Evolutionary conservation across 1,140 invertebrate genomes (phyloP), one percentile per base, ranked within the genome.

Genomic region (Pomacea maculata): DNA sequence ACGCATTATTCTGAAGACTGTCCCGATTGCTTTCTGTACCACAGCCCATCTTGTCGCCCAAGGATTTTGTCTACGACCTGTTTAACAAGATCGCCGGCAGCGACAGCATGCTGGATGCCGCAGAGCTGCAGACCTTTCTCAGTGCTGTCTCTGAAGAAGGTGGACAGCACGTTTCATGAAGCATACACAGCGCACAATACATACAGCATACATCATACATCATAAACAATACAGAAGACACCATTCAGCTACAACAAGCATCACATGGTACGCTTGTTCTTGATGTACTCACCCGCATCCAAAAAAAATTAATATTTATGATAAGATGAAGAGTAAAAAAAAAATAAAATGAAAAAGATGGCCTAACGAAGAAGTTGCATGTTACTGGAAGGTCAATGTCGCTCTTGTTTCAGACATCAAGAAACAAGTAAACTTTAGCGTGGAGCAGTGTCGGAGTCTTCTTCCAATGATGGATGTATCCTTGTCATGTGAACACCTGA

Each of bases 371-470:
- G 34, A 45, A 45, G 34, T 45, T 45, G 6, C 34, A 45, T 45
- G 34, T 45, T 45, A 45, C 3, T 45, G 34, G 34, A 45, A 45
- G 34, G 34, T 45, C 34, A 45, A 45, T 45, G 34, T 45, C 34
- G 34, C 6, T 45, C 34, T 45, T 45, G 34, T 78, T 87, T 21
- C 83, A 89, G 88, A 87, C 25, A 72, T 88, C 45, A 83, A 84
- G 11, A 83, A 88, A 61, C 72, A 79, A 21, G 75, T 88, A 67
- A 80, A 96, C 61, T 99, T 99, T 91, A 96, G 95, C 7, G 95
- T 96, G 90, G 97, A 99, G 85, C 94, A 97, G 1, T 98, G 97
- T 89, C 94, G 97, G 80, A 97, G 96, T 86, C 97, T 99, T 95
- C 94, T 99, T 12, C 96, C 97, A 0, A 96, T 98, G 95, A 92